phyloP scores from a whole-genome alignment of 1,140 invertebrate species.

The Trinorchestia longiramus region DNA sequence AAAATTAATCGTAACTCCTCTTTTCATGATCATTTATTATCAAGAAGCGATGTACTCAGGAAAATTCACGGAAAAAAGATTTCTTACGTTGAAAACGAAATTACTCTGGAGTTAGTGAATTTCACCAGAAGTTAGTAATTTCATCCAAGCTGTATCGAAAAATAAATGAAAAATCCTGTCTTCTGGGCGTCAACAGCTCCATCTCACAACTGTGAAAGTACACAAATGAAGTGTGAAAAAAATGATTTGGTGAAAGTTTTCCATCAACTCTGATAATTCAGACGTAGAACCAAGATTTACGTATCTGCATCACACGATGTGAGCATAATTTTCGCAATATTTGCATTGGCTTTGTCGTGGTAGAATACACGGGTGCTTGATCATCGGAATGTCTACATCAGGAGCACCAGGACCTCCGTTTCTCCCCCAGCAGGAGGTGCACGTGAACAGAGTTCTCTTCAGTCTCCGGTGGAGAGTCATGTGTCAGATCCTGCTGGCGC shows the following conservation, averaged over 20 bases:
- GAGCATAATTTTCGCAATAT: not conserved
- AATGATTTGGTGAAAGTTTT: not conserved
- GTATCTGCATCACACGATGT: not conserved
- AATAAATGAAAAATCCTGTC: too few species aligned
- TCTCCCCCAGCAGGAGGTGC: conserved; percentile 49
- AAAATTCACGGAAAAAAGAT: not conserved
- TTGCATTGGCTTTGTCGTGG: not conserved
- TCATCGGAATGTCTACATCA: not conserved
- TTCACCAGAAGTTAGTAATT: too few species aligned
- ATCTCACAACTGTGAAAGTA: not conserved
- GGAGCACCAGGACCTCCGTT: not conserved
- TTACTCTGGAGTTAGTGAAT: not conserved
- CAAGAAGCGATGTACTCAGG: not conserved
- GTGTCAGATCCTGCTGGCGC: conserved; percentile 65
- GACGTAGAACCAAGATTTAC: not conserved
- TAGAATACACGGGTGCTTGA: not conserved
- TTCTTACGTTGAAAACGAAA: not conserved
- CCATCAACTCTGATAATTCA: not conserved
- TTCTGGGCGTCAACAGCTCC: too few species aligned
- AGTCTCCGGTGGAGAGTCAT: conserved; percentile 64
- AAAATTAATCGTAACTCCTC: not conserved
- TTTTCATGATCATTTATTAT: not conserved
- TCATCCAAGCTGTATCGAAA: too few species aligned
- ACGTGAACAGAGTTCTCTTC: conserved; percentile 61
- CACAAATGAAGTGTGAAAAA: not conserved